These are phyloP conservation scores for Heliornis fulica DNA, from an alignment of 2,113 vertebrate species.

Conservation along the genomic window DNA sequence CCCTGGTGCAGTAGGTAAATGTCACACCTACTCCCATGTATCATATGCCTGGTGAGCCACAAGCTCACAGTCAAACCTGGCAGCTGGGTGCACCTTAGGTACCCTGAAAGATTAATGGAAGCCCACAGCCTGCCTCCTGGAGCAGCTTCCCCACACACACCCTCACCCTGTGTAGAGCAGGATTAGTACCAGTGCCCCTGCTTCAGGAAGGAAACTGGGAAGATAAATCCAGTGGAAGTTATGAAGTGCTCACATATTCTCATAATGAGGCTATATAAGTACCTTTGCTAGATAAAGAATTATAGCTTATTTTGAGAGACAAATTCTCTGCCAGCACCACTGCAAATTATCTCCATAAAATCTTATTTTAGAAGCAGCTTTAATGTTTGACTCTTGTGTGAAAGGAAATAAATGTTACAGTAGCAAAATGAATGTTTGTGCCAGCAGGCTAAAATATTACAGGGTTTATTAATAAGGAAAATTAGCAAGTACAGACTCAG, in stretches of 20 bases:
- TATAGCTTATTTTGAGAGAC: not conserved
- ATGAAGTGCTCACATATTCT: not conserved
- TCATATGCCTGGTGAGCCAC: fast-evolving
- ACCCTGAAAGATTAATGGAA: not conserved
- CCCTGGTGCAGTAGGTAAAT: not conserved
- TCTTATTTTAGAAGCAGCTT: constrained; percentile 47
- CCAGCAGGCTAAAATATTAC: constrained; percentile 41
- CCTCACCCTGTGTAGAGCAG: not conserved
- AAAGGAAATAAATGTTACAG: constrained; percentile 39
- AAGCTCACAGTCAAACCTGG: not conserved
- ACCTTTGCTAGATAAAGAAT: not conserved
- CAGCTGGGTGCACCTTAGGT: not conserved
- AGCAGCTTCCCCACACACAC: too few relatives aligned
- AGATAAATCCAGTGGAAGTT: not conserved
- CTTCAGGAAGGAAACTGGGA: not conserved
- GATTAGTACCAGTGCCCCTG: not conserved
- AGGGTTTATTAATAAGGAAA: constrained; percentile 32
- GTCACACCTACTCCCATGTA: not conserved
- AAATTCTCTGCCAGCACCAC: not conserved
- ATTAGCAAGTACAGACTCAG: not conserved
- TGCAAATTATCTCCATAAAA: constrained; percentile 29
- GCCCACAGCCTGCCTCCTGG: not conserved
- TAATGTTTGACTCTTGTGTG: constrained; percentile 21
- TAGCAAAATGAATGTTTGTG: constrained; percentile 48
- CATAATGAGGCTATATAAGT: not conserved